phyloP scores from a whole-genome alignment of 2,113 vertebrate genomes.

The Pollimyrus isidori region DNA sequence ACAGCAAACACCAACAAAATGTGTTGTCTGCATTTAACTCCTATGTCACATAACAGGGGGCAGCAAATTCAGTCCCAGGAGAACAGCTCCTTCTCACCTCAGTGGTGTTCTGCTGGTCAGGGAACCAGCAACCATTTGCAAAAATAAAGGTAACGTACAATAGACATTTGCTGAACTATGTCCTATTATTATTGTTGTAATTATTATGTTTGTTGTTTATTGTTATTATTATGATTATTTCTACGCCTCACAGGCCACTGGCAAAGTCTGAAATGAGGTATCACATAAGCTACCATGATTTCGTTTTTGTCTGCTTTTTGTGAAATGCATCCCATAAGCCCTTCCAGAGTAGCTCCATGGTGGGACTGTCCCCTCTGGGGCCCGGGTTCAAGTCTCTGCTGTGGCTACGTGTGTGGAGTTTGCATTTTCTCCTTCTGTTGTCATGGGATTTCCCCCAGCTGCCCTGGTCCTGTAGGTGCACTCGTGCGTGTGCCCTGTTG shows the following conservation, averaged over 20 bases:
- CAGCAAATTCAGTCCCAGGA: background rate
- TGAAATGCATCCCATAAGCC: background rate
- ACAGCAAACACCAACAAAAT: background rate
- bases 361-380: background rate
- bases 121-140: background rate
- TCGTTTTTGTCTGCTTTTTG: background rate
- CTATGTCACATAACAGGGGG: background rate
- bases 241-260: background rate
- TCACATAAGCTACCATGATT: background rate
- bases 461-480: background rate
- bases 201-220: background rate
- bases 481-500: too few relatives aligned
- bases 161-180: background rate
- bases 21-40: background rate
- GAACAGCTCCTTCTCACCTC: background rate
- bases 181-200: background rate
- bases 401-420: background rate
- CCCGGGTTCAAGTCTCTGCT: background rate
- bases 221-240: background rate
- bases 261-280: background rate
- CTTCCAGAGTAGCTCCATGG: background rate
- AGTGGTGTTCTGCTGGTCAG: background rate
- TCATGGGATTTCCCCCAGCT: background rate
- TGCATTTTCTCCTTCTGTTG: background rate
- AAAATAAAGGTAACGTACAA: background rate